phyloP scores from a whole-genome alignment of 1,140 invertebrate genomes.

The Triops cancriformis region DNA sequence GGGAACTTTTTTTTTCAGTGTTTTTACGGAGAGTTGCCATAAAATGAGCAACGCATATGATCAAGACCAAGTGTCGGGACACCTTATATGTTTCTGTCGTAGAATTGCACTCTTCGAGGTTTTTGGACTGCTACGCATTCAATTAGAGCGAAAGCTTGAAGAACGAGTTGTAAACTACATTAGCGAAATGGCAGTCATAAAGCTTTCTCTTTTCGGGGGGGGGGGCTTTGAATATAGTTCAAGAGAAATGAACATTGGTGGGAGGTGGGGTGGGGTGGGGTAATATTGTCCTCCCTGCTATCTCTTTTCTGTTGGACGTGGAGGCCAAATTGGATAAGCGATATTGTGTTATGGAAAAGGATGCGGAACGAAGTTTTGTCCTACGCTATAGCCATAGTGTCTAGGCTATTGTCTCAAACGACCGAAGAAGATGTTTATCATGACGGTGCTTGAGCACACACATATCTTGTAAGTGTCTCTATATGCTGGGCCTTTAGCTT shows the following conservation, averaged over 20 bases:
- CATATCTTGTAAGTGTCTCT: constrained; percentile 11
- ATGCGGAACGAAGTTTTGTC: neutral
- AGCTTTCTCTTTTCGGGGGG: neutral
- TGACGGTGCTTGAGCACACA: constrained; percentile 4
- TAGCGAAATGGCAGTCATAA: neutral
- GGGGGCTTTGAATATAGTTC: neutral
- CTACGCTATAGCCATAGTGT: neutral
- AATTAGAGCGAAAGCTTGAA: neutral
- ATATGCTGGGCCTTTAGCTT: constrained; percentile 13
- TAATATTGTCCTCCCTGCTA: neutral
- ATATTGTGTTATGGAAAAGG: constrained; percentile 7
- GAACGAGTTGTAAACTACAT: constrained; percentile 1
- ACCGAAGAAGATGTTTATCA: constrained; percentile 7
- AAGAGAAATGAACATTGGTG: neutral
- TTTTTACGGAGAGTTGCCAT: neutral
- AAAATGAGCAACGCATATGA: neutral
- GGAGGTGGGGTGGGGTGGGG: too few relatives aligned
- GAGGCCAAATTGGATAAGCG: constrained; percentile 6
- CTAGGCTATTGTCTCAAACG: constrained; percentile 11
- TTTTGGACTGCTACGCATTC: neutral
- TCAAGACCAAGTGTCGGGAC: neutral
- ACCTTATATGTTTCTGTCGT: neutral
- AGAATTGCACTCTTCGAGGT: too few relatives aligned
- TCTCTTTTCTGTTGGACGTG: neutral
- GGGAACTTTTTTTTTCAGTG: neutral